A percentile compares a stretch with the other conserved stretches of the same genome.
These are phyloP conservation scores for Philhelius pedissequus DNA, from an alignment of 2,888 invertebrate species.

Conservation along the genomic window DNA sequence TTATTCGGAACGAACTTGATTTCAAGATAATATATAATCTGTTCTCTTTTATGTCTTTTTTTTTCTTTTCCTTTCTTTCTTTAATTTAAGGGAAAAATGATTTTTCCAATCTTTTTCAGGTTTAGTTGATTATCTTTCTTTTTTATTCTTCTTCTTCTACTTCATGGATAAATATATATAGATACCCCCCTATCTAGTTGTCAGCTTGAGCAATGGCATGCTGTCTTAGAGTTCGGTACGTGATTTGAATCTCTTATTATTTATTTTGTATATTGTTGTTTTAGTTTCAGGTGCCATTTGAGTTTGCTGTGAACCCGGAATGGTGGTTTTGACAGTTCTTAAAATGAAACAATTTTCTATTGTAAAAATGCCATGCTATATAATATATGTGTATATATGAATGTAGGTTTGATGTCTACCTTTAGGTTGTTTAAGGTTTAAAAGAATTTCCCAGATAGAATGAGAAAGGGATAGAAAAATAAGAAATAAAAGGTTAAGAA, in stretches of 20 bases:
- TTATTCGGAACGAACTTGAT: not conserved
- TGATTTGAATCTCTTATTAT: conserved; percentile 55
- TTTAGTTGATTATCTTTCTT: not conserved
- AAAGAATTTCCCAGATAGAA: conserved; percentile 6
- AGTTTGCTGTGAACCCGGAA: conserved; percentile 41
- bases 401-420: not conserved
- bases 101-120: not conserved
- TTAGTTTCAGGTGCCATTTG: conserved; percentile 39
- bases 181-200: not conserved
- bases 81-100: not conserved
- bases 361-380: not conserved
- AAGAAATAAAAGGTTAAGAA: conserved; percentile 19
- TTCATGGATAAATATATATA: not conserved
- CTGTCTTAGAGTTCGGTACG: conserved; percentile 31
- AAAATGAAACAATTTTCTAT: conserved; percentile 8
- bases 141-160: not conserved
- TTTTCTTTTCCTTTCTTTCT: not conserved
- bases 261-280: not conserved
- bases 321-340: conserved; percentile 60
- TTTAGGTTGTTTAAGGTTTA: not conserved
- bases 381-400: not conserved
- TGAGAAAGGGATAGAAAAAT: not conserved
- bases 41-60: not conserved
- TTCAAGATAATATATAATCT: not conserved
- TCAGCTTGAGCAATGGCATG: conserved; percentile 26